Evolutionary conservation across 1,140 invertebrate species (phyloP), one percentile per base, ranked within the genome.

Genomic region (Teleopsis dalmanni): DNA sequence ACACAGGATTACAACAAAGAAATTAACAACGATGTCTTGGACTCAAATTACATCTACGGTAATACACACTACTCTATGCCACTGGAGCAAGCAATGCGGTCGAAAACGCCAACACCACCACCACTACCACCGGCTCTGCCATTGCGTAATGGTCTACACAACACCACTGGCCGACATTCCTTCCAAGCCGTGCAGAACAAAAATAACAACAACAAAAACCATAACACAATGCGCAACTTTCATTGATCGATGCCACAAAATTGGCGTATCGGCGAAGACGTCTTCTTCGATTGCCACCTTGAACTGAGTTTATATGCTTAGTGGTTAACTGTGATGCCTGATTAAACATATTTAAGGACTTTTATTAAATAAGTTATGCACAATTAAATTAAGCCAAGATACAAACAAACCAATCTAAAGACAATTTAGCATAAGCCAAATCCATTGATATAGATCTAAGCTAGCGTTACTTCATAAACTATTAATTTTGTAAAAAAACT

Each of bases 31-130:
- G 65, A 59, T 38, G 56, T 62, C 14, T 50, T 67, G 47, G 64
- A 67, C 47, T 54, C 64, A 36, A 68, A 68, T 41, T 69, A 69
- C 34, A 69, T 69, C 27, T 68, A 69, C 52, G 62, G 59, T 50
- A 69, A 69, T 44, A 55, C 65, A 0, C 65, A 69, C 42, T 69
- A 69, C 33, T 69, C 65, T 7, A 41, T 69, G 59, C 65, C 65
- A 2, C 27, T 69, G 43, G 65, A 69, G 56, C 65, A 65, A 41
- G n/a, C 57, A 36, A 57, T 57, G 9, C 57, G 54, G 37, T 52
- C 48, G 48, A 63, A 65, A 51, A 65, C 65, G 5, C 65, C 65
- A 1, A 68, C 65, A 13, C 65, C 65, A 23, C 66, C 65, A 4
- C 65, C 65, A 19, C 27, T 68, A 47, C 65, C 65, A 13, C 65